Conservation (phyloP, 2,888 invertebrate genomes). For the Xanthia togata region DNA sequence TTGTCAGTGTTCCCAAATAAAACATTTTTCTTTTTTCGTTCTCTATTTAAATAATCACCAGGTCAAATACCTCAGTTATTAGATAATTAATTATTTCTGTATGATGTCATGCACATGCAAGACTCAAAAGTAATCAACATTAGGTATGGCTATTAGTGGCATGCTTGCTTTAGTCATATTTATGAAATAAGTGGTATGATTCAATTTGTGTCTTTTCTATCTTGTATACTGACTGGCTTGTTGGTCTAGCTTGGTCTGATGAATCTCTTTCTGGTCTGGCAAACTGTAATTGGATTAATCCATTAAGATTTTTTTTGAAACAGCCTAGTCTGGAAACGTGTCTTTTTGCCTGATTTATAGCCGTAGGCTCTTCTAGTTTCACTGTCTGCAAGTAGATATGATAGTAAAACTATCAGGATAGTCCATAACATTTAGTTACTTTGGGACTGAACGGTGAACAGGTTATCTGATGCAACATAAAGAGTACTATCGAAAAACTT, state of each 20-base stretch:
- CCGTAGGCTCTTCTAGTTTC: too few species aligned
- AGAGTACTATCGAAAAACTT: too few species aligned
- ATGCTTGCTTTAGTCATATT: conserved; percentile 24
- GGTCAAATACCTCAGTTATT: conserved; percentile 26
- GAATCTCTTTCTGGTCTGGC: not conserved
- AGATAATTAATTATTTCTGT: conserved; percentile 7
- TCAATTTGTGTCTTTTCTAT: conserved; percentile 13
- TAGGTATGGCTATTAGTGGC: conserved; percentile 10
- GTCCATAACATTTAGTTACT: too few species aligned
- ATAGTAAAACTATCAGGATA: too few species aligned
- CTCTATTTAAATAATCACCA: not conserved
- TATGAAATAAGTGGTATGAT: conserved; percentile 6
- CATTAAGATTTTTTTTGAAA: not conserved
- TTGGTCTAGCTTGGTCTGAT: not conserved
- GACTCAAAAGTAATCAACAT: conserved; percentile 29
- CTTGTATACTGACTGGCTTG: not conserved
- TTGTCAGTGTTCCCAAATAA: too few species aligned
- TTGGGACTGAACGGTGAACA: too few species aligned
- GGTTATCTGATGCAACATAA: too few species aligned
- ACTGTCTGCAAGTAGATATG: too few species aligned
- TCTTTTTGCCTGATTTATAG: too few species aligned
- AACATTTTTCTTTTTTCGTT: too few species aligned
- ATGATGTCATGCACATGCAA: conserved; percentile 33
- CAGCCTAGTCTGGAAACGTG: too few species aligned
- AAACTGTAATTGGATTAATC: not conserved